Evolutionary conservation across 2,113 vertebrate genomes (phyloP), one percentile per base, ranked within the genome.

Genomic region (Erpornis zantholeuca): DNA sequence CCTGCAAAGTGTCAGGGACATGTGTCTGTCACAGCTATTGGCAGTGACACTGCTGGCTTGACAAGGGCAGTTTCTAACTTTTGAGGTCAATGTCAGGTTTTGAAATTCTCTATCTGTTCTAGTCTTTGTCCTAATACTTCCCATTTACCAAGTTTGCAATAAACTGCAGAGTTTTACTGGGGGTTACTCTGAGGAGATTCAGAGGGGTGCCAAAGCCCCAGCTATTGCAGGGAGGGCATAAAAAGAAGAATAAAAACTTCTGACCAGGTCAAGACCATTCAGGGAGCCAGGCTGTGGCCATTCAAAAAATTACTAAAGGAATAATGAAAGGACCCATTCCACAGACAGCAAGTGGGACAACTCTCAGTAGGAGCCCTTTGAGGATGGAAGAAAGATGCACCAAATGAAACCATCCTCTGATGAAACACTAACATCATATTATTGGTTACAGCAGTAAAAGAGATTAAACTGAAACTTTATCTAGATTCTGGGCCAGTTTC

Each of bases 261-360:
- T 80, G 87, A 61, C 73, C 42, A 22, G 91, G 91, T 96, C 89
- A 87, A 90, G 93, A 54, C 47, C 17, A 6, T 47, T 79, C 9
- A 10, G 82, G 54, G 29, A 93, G n/a, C 42, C 45, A 76, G 77
- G 38, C 40, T 82, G 75, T 57, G 42, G 29, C 57, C 35, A 19
- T 91, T 94, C 54, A 94, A 72, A 97, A 82, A 82, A 17, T 20
- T 15, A 25, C 75, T 59, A 63, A 82, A 95, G 42, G 22, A 80
- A 38, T 77, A 88, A 94, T 73, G 71, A 95, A 89, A 92, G 54
- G 75, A 77, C 70, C 14, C 1, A 2, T 63, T 91, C 42, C 33
- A 38, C 12, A 82, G 82, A 29, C 33, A 96, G 66, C 75, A 96
- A 95, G 78, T 96, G 71, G 94, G 78, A 91, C 94, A 95, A 64